Conservation (phyloP, 2,888 invertebrate species). For the Epinotia bilunana region DNA sequence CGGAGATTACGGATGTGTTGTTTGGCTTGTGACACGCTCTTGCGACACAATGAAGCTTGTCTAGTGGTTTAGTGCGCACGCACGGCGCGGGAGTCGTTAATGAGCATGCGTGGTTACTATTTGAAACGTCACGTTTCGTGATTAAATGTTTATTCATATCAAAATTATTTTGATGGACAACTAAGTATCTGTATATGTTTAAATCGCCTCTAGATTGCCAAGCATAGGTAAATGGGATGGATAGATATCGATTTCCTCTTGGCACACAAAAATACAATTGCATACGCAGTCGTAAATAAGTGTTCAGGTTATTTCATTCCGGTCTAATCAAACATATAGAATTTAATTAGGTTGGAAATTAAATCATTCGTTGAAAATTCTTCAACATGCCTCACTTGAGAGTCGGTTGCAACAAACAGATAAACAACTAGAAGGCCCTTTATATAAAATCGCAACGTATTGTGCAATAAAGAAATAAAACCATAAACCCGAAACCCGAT, state of each 20-base stretch:
- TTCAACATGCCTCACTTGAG: conserved; percentile 3
- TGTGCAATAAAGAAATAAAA: conserved; percentile 27
- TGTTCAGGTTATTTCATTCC: background rate
- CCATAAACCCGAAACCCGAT: conserved; percentile 45
- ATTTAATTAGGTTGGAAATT: background rate
- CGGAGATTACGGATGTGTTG: conserved; percentile 20
- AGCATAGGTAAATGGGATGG: background rate
- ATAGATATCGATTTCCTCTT: too few relatives aligned
- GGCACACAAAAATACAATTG: background rate
- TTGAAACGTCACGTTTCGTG: conserved; percentile 24
- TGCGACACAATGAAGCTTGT: background rate
- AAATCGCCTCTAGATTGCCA: background rate
- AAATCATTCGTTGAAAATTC: conserved; percentile 1
- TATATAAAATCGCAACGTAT: conserved; percentile 24
- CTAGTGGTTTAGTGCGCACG: background rate
- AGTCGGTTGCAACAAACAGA: conserved; percentile 31
- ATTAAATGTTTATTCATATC: conserved; percentile 25
- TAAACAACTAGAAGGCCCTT: conserved; percentile 18
- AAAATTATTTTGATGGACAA: background rate
- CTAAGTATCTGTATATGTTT: background rate
- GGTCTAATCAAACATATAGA: background rate
- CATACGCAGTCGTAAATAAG: background rate
- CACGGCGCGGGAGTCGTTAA: conserved; percentile 1
- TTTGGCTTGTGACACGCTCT: conserved; percentile 20
- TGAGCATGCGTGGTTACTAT: conserved; percentile 20